Percentiles rank a stretch among this genome's conserved stretches.
phyloP scores from a whole-genome alignment of 2,888 invertebrate species.

The Noctua comes region DNA sequence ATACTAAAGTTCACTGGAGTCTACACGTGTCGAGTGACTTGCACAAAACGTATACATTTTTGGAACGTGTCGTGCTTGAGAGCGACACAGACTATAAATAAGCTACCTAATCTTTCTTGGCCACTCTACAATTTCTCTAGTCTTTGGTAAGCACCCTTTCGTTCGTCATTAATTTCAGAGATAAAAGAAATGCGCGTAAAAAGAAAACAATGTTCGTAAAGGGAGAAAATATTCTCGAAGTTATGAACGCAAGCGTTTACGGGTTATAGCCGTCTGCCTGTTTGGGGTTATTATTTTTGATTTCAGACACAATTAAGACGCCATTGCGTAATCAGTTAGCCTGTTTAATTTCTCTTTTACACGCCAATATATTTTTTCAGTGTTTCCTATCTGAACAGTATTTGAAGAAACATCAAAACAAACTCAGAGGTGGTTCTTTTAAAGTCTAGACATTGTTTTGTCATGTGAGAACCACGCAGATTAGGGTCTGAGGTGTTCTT shows the following conservation, averaged over 20 bases:
- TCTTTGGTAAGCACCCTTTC: conserved; percentile 14
- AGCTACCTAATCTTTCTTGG: conserved; percentile 16
- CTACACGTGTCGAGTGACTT: conserved; percentile 23
- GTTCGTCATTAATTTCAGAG: conserved; percentile 26
- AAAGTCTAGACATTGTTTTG: too few relatives aligned
- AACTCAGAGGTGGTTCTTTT: too few relatives aligned
- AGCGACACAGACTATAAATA: conserved; percentile 29
- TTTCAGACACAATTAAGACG: neutral
- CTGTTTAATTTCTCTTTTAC: neutral
- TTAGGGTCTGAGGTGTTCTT: too few relatives aligned
- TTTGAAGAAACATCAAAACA: too few relatives aligned
- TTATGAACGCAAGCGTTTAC: conserved; percentile 7
- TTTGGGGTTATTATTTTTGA: conserved; percentile 5
- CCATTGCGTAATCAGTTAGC: neutral
- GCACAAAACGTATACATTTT: conserved; percentile 24
- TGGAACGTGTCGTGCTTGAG: neutral
- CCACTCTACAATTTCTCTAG: conserved; percentile 6
- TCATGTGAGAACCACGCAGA: too few relatives aligned
- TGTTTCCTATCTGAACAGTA: too few relatives aligned
- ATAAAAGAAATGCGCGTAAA: conserved; percentile 4
- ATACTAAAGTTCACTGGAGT: neutral
- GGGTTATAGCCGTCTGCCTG: neutral
- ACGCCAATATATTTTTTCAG: too few relatives aligned
- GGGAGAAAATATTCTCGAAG: neutral
- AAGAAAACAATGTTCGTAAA: neutral